Base-by-base conservation (phyloP, 2,888 invertebrate species). In the Notodonta dromedarius region DNA sequence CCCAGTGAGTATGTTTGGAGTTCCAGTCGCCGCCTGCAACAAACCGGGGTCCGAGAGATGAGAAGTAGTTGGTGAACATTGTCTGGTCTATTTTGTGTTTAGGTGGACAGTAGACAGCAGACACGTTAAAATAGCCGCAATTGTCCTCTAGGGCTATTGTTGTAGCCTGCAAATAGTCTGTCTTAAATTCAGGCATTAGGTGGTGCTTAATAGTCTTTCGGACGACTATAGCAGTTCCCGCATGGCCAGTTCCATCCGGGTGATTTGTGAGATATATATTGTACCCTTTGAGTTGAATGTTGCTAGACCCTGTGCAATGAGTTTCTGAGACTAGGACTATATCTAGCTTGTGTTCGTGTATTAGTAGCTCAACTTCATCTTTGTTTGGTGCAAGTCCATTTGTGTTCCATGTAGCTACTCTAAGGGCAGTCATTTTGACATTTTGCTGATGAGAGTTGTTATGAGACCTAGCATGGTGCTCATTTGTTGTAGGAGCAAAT, bases 21-120 rank as follows among this genome's bases (percentile, higher is more conserved):
- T 71, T 72, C 63, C 65, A 72, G 55, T 74, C 73, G 0, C 73
- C 67, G 0, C 67, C 70, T 11, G 58, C 51, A 9, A 67, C 51
- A 11, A 69, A 67, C 0, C 67, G 57, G 9, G 5, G 4, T 0
- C 70, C 65, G 5, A 67, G 56, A 0, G 57, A 57, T 0, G 12
- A 6, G 24, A 67, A 62, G 52, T 48, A 66, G 0, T 54, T 6
- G 0, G 56, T 14, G 40, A 55, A 67, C 24, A n/a, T n/a, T 0
- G 42, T 9, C 9, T 60, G 60, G 0, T 13, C 57, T 13, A 71
- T 67, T 48, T 54, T 64, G 35, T 71, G 68, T 50, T 61, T 73
- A 0, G 70, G 73, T 5, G 71, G 72, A n/a, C 72, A 73, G 32
- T 72, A 74, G 0, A 70, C 58, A 2, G 70, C 35, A 1, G 67